Evolutionary conservation across 2,888 invertebrate species (phyloP).

Genomic region (Hyppa rectilinea): DNA sequence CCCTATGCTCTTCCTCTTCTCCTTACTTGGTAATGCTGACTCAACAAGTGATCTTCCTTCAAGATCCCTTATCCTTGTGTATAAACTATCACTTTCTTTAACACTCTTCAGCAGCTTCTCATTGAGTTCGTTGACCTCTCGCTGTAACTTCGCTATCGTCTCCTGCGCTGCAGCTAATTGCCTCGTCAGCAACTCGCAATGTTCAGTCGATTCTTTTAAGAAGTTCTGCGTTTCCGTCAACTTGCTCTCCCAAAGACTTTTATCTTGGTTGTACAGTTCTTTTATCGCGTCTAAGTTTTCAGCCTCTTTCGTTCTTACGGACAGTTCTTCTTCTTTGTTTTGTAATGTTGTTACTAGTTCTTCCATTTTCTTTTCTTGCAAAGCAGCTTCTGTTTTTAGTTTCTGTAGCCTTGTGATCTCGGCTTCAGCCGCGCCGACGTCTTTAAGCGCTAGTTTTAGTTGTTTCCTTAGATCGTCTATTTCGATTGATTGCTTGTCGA

Average conservation of each 20-base stretch:
- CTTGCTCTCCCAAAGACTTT: conserved; percentile 92
- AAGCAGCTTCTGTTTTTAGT: conserved; percentile 92
- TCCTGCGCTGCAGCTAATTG: conserved; percentile 92
- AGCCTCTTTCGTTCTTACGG: conserved; percentile 93
- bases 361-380: conserved; percentile 94
- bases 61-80: conserved; percentile 93
- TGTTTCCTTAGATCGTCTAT: conserved; percentile 93
- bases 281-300: conserved; percentile 92
- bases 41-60: conserved; percentile 91
- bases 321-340: conserved; percentile 94
- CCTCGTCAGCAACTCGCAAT: conserved; percentile 92
- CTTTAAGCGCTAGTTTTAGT: conserved; percentile 91
- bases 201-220: conserved; percentile 92
- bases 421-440: conserved; percentile 92
- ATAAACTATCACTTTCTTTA: conserved; percentile 94
- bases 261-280: conserved; percentile 91
- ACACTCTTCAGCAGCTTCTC: conserved; percentile 93
- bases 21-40: conserved; percentile 85
- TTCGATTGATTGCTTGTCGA: conserved; percentile 92
- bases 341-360: conserved; percentile 94
- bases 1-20: conserved; percentile 93
- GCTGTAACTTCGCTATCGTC: conserved; percentile 92
- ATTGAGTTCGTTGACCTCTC: conserved; percentile 92
- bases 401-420: conserved; percentile 94
- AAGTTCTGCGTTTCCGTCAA: conserved; percentile 93